Base-by-base conservation (phyloP, 2,797 vertebrate genomes). In the Pogoniulus pusillus region DNA sequence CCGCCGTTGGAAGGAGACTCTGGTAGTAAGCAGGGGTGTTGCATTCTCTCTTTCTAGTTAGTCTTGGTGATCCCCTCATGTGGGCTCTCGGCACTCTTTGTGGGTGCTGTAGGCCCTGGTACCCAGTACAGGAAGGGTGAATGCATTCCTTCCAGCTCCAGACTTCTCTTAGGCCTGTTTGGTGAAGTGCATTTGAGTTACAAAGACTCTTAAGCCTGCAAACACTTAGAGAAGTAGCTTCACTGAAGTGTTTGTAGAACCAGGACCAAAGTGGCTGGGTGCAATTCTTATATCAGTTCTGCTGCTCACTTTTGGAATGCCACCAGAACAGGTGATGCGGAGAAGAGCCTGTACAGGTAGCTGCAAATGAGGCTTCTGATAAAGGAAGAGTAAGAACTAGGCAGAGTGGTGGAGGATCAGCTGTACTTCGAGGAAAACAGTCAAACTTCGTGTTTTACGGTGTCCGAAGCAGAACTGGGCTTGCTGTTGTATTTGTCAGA, bases 101-200 rank as follows among this genome's bases (percentile, higher is more conserved):
- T 1, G 17, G 79, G 54, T 6, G 13, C 77, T 37, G 66, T 11
- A 4, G 64, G 45, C 54, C 47, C 57, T 58, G 69, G 32, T 3
- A 1, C 59, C 49, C 59, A 16, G 81, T 37, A 32, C 16, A 0
- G 1, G 4, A 19, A 35, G 60, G 49, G 57, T 2, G 1, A 27
- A 6, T 7, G 30, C 82, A 81, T 92, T 91, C 91, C 78, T 92
- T 66, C n/a, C 68, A 81, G 85, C 64, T 88, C 90, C 88, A 76
- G 90, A 70, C 88, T 88, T 82, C 91, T 69, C 57, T 54, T 65
- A 49, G 66, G 27, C 63, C 30, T 3, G 2, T 59, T 90, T 2
- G 6, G 11, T 70, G 68, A 79, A 85, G 83, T 41, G 72, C 1
- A 3, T 54, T 74, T 80, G 69, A 82, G 82, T 81, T 89, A 62